Evolutionary conservation across 2,888 invertebrate genomes (phyloP).

Genomic region (Coenonympha glycerion): DNA sequence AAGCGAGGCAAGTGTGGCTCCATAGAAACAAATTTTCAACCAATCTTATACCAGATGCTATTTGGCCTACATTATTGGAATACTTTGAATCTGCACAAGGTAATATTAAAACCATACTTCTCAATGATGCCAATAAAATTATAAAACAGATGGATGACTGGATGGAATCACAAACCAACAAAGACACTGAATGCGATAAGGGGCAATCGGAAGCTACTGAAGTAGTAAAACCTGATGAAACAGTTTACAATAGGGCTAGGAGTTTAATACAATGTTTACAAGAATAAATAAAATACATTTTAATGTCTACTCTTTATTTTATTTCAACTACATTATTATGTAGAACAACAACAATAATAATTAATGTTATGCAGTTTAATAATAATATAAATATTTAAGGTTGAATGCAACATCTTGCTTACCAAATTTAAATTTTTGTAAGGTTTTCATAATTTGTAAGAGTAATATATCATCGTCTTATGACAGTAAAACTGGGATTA

Average conservation of each 20-base stretch:
- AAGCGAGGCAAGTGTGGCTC: conserved; percentile 85
- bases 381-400: no score
- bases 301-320: conserved; percentile 35
- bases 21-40: conserved; percentile 81
- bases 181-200: conserved; percentile 38
- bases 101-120: conserved; percentile 76
- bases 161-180: conserved; percentile 51
- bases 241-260: conserved; percentile 78
- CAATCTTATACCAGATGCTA: conserved; percentile 73
- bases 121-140: conserved; percentile 78
- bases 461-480: no score
- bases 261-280: conserved; percentile 80
- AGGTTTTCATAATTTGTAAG: no score
- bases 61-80: conserved; percentile 80
- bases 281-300: conserved; percentile 61
- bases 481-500: no score
- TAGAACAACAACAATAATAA: conserved; percentile 52
- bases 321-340: conserved; percentile 46
- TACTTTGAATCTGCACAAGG: conserved; percentile 84
- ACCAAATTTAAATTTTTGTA: no score
- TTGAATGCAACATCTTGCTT: no score
- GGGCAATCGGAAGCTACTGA: conserved; percentile 40
- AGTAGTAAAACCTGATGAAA: conserved; percentile 55
- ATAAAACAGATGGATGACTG: conserved; percentile 78
- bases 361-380: no score